A percentile compares a stretch with the other conserved stretches of the same genome.
phyloP scores from a whole-genome alignment of 2,113 vertebrate genomes.

The Chauna torquata region DNA sequence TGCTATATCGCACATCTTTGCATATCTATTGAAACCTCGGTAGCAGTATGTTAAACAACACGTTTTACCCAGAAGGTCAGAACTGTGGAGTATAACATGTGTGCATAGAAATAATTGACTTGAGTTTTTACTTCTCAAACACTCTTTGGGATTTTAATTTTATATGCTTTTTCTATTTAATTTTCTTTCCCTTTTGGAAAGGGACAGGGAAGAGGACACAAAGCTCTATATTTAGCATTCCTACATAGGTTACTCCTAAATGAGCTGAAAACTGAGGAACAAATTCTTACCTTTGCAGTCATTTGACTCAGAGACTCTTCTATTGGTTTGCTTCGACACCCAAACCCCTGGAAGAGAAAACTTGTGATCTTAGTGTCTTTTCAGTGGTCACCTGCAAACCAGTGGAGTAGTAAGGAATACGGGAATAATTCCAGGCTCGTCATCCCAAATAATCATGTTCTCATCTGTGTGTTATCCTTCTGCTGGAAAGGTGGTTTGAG shows the following conservation, averaged over 20 bases:
- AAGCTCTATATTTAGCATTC: neutral
- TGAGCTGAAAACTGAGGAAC: neutral
- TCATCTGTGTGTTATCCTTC: neutral
- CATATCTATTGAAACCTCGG: neutral
- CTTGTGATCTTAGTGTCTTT: neutral
- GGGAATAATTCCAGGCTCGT: neutral
- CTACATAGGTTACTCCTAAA: neutral
- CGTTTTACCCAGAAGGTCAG: neutral
- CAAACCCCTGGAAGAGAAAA: neutral
- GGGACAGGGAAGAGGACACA: neutral
- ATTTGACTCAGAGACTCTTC: neutral
- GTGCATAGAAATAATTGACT: neutral
- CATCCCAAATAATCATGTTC: neutral
- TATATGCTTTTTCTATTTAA: neutral
- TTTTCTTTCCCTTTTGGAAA: neutral
- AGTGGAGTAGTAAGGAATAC: neutral
- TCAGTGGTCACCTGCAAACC: neutral
- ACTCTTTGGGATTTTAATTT: neutral
- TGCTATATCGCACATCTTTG: neutral
- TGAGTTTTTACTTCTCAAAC: neutral
- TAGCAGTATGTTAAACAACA: neutral
- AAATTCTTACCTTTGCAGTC: neutral
- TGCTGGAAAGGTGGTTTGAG: neutral
- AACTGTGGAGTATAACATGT: neutral
- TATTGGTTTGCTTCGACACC: neutral